Percentiles rank a stretch among this genome's conserved stretches.
Conservation (phyloP, 2,797 vertebrate species). For the Typhlichthys subterraneus region DNA sequence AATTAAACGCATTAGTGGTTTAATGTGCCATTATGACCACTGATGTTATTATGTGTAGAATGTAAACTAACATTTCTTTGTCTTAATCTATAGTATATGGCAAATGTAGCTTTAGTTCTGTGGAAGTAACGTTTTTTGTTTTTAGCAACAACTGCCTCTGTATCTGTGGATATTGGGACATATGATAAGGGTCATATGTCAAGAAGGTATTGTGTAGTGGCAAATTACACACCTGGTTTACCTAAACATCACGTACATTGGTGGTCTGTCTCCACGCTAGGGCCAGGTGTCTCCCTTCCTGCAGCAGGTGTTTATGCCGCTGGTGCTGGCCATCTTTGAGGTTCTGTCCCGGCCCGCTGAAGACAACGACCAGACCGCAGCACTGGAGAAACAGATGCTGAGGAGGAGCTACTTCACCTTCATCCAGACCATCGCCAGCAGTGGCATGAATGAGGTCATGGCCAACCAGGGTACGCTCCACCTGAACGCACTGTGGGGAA, state of each 20-base stretch:
- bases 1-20: conserved; percentile 43
- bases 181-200: no score
- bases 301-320: conserved; percentile 97
- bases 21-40: conserved; percentile 25
- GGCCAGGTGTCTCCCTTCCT: conserved; percentile 94
- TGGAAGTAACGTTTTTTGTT: no score
- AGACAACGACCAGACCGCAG: conserved; percentile 95
- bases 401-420: conserved; percentile 96
- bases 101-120: conserved; percentile 6
- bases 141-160: no score
- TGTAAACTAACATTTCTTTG: conserved; percentile 38
- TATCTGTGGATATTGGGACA: no score
- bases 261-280: conserved; percentile 62
- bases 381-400: conserved; percentile 96
- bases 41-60: conserved; percentile 29
- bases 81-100: conserved; percentile 19
- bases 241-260: no score
- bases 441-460: conserved; percentile 96
- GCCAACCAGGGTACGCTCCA: conserved; percentile 87
- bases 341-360: conserved; percentile 90
- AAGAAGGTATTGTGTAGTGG: no score
- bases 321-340: conserved; percentile 94
- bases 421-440: conserved; percentile 90
- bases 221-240: no score
- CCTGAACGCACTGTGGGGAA: neutral